Evolutionary conservation across 1,140 invertebrate genomes (phyloP).

Genomic region (Zaprionus capensis): DNA sequence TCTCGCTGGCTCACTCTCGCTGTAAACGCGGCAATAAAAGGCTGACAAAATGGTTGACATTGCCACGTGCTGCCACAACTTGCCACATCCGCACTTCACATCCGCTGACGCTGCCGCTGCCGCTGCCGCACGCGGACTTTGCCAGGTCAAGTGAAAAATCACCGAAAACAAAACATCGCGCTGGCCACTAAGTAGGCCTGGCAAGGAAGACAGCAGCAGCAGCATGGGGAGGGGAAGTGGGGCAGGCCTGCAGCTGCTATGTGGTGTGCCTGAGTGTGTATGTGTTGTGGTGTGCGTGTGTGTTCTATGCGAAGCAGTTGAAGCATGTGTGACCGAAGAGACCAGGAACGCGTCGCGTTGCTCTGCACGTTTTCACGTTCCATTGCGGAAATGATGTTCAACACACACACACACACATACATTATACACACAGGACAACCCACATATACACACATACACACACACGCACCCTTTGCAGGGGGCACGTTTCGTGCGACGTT

Average conservation of each 20-base stretch:
- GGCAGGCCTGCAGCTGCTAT: conserved; percentile 11
- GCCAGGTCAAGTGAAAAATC: conserved; percentile 45
- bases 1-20: not conserved
- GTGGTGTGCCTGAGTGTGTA: not conserved
- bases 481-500: conserved; percentile 72
- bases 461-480: conserved; percentile 29
- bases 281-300: conserved; percentile 9
- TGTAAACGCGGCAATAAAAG: conserved; percentile 24
- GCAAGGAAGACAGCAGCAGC: too few species aligned
- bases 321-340: conserved; percentile 23
- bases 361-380: conserved; percentile 50
- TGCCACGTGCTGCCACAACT: conserved; percentile 21
- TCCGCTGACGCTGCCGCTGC: not conserved
- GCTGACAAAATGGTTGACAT: conserved; percentile 29
- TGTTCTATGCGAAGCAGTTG: conserved; percentile 14
- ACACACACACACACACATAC: conserved; percentile 10
- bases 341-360: conserved; percentile 19
- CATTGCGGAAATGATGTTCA: conserved; percentile 68
- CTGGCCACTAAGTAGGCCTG: conserved; percentile 11
- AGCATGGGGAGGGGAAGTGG: too few species aligned
- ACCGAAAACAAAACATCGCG: not conserved
- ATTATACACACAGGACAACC: conserved; percentile 36
- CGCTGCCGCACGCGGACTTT: not conserved
- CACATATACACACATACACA: conserved; percentile 41
- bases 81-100: conserved; percentile 18